These are phyloP conservation scores for Aurelia coerulea DNA, from an alignment of 30 jellyfish, hydroid and myxozoan genomes.

Conservation along the genomic window DNA sequence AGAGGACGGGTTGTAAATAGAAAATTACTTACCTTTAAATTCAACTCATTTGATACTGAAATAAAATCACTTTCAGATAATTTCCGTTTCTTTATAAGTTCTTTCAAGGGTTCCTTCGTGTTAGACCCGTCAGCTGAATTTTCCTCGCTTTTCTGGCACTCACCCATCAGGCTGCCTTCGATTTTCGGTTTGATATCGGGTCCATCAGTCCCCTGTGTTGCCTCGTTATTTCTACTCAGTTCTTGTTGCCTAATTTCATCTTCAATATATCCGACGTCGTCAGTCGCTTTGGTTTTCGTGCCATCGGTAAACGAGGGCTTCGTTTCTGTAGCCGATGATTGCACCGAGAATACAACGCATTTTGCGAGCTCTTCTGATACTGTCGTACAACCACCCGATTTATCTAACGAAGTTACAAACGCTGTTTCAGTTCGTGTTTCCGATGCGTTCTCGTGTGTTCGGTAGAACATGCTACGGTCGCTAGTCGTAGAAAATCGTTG, in stretches of 20 bases:
- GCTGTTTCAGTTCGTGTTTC: neutral
- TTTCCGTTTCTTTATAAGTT: neutral
- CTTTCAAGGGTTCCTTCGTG: neutral
- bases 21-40: neutral
- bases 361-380: conserved; percentile 70
- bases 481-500: neutral
- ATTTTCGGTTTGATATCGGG: too few relatives aligned
- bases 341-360: conserved; percentile 43
- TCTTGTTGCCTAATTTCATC: too few relatives aligned
- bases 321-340: neutral
- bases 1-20: too few relatives aligned
- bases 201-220: too few relatives aligned
- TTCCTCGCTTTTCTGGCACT: too few relatives aligned
- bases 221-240: too few relatives aligned
- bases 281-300: neutral
- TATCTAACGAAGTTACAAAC: neutral
- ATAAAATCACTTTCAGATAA: neutral
- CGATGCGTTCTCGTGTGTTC: neutral
- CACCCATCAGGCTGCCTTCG: too few relatives aligned
- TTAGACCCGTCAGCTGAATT: too few relatives aligned
- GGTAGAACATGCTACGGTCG: neutral
- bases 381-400: conserved; percentile 36
- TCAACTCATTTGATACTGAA: neutral
- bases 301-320: neutral
- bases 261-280: too few relatives aligned